Percentiles rank a stretch among this genome's conserved stretches.
Conservation (phyloP, 2,888 invertebrate species). For the Oxytorus armatus region DNA sequence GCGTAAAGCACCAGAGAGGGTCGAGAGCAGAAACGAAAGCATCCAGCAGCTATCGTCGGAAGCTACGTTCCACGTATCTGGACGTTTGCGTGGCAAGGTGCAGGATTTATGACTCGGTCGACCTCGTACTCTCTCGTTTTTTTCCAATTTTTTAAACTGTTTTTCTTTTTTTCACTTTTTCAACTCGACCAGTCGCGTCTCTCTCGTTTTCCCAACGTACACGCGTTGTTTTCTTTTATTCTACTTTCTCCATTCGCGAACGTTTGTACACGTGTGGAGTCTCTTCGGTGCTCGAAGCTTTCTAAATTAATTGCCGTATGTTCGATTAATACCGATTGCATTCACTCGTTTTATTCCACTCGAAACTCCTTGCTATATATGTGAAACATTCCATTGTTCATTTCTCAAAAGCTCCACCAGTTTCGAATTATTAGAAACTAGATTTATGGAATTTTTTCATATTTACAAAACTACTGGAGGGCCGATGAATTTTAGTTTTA, state of each 20-base stretch:
- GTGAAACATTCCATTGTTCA: too few relatives aligned
- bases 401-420: too few relatives aligned
- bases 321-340: conserved; percentile 20
- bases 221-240: conserved; percentile 22
- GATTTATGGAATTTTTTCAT: too few relatives aligned
- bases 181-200: conserved; percentile 41
- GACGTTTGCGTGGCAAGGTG: conserved; percentile 78
- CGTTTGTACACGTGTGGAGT: conserved; percentile 1
- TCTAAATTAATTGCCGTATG: conserved; percentile 19
- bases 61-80: conserved; percentile 77
- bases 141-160: conserved; percentile 57
- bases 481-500: too few relatives aligned
- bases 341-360: neutral
- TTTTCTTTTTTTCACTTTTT: conserved; percentile 42
- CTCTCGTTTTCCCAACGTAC: conserved; percentile 30
- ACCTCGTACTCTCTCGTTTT: conserved; percentile 67
- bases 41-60: conserved; percentile 67
- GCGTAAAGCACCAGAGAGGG: conserved; percentile 25
- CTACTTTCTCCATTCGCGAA: conserved; percentile 8
- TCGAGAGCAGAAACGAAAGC: conserved; percentile 56
- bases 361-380: neutral
- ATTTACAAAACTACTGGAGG: too few relatives aligned
- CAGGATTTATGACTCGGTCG: conserved; percentile 80
- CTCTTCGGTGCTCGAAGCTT: conserved; percentile 5
- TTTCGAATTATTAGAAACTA: too few relatives aligned